These are phyloP conservation scores for Nycticryphes semicollaris DNA, from an alignment of 2,113 vertebrate genomes.

Conservation along the genomic window DNA sequence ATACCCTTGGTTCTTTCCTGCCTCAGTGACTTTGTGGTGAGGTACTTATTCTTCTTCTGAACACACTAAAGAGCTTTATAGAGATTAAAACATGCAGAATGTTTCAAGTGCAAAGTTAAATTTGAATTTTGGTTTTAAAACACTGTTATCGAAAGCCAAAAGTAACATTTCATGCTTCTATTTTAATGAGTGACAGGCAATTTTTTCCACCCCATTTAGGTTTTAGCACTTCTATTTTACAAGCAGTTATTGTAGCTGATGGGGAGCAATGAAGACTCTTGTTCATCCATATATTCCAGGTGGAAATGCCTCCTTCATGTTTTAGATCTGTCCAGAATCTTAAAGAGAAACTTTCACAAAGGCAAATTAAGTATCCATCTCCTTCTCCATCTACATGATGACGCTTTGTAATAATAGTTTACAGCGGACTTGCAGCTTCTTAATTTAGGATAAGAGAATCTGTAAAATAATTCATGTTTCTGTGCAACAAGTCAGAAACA, in stretches of 20 bases:
- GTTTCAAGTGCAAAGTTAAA: background rate
- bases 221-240: background rate
- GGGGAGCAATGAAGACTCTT: background rate
- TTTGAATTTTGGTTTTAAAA: background rate
- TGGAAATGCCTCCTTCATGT: background rate
- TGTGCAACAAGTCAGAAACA: background rate
- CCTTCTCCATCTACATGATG: background rate
- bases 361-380: background rate
- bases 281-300: background rate
- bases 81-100: background rate
- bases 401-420: background rate
- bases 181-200: background rate
- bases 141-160: background rate
- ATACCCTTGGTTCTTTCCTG: background rate
- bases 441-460: background rate
- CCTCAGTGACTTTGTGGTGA: background rate
- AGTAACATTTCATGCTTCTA: background rate
- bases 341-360: background rate
- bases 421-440: background rate
- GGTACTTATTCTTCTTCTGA: background rate
- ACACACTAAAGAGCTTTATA: background rate
- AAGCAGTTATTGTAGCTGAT: conserved; percentile 14
- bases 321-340: background rate
- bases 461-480: background rate
- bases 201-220: conserved; percentile 11